Percentiles rank a stretch among this genome's conserved stretches.
Evolutionary conservation across 2,888 invertebrate genomes (phyloP).

Genomic region (Dryocosmus kuriphilus): DNA sequence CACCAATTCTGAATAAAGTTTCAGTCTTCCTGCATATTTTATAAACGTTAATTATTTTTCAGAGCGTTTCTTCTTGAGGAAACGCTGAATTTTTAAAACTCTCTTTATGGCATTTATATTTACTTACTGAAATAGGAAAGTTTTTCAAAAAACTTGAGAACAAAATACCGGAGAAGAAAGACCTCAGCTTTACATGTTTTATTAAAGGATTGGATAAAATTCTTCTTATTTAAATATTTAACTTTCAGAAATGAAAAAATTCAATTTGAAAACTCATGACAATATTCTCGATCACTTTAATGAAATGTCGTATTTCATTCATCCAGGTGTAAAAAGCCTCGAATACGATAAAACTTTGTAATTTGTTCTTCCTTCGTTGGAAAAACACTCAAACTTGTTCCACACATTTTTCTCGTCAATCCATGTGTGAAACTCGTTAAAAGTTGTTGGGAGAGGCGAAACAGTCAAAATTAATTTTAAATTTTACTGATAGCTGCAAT

Average conservation of each 20-base stretch:
- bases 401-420: background rate
- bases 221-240: no score
- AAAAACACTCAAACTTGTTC: background rate
- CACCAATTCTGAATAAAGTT: constrained; percentile 19
- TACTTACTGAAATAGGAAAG: no score
- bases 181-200: no score
- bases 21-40: constrained; percentile 12
- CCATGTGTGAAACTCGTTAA: constrained; percentile 20
- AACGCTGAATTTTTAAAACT: no score
- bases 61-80: no score
- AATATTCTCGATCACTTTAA: background rate
- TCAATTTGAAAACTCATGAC: background rate
- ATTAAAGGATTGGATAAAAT: no score
- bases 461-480: constrained; percentile 8
- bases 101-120: no score
- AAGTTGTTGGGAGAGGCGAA: constrained; percentile 12
- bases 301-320: background rate
- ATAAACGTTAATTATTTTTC: background rate
- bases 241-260: no score
- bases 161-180: no score
- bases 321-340: background rate
- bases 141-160: no score
- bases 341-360: background rate
- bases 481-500: constrained; percentile 19
- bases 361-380: background rate